phyloP scores from a whole-genome alignment of 2,888 invertebrate genomes.

The Trachelus tabidus region DNA sequence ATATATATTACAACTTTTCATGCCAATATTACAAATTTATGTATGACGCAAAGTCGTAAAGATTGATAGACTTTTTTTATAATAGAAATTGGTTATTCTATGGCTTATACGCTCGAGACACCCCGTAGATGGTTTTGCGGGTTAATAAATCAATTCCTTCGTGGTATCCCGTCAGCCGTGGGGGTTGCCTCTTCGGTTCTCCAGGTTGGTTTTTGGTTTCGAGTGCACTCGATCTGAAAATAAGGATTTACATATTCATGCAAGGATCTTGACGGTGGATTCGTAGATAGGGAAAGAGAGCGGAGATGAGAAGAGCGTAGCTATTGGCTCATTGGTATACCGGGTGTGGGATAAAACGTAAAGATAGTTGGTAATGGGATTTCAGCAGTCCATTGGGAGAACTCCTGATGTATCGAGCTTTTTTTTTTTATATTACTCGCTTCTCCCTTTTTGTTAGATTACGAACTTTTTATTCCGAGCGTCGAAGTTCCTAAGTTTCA shows the following conservation, averaged over 20 bases:
- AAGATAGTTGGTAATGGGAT: slow-evolving; percentile 63
- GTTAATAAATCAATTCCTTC: slow-evolving; percentile 63
- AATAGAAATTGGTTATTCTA: not conserved
- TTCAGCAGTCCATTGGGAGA: slow-evolving; percentile 41
- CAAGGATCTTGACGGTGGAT: slow-evolving; percentile 37
- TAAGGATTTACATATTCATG: slow-evolving; percentile 67
- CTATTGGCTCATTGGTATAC: slow-evolving; percentile 29
- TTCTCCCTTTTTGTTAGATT: slow-evolving; percentile 14
- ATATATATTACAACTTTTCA: not conserved
- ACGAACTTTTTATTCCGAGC: slow-evolving; percentile 22
- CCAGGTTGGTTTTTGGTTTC: slow-evolving; percentile 63
- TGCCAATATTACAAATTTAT: not conserved
- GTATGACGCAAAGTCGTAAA: not conserved
- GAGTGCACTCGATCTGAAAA: slow-evolving; percentile 65
- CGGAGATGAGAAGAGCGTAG: slow-evolving; percentile 19
- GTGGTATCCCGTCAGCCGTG: slow-evolving; percentile 27
- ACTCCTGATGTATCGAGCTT: slow-evolving; percentile 38
- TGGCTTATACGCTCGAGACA: slow-evolving; percentile 7
- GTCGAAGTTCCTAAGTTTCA: not conserved
- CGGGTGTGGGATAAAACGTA: slow-evolving; percentile 26
- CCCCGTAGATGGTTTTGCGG: slow-evolving; percentile 27
- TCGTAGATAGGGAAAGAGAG: slow-evolving; percentile 7
- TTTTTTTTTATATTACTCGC: not conserved
- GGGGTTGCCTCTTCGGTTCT: slow-evolving; percentile 36
- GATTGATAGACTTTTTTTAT: not conserved